These are phyloP conservation scores for Eristalis pertinax DNA, from an alignment of 2,888 invertebrate genomes.

Conservation along the genomic window DNA sequence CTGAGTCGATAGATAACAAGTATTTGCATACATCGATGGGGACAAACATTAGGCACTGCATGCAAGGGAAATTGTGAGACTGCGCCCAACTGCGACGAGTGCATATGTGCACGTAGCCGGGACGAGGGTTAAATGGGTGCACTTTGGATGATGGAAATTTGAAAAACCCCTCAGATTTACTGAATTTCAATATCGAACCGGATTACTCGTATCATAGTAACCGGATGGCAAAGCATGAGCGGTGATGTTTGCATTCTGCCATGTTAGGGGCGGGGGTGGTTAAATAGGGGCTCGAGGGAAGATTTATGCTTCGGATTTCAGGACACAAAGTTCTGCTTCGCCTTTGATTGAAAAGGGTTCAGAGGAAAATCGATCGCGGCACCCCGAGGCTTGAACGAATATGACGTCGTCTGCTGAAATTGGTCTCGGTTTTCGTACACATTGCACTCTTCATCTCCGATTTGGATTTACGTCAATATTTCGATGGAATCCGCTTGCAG, in stretches of 20 bases:
- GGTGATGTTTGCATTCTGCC: neutral
- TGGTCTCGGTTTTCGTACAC: too few relatives aligned
- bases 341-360: neutral
- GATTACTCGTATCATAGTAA: neutral
- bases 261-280: neutral
- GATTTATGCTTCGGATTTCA: neutral
- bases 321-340: neutral
- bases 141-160: conserved; percentile 18
- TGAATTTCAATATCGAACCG: neutral
- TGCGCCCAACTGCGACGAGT: neutral
- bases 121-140: neutral
- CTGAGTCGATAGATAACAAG: conserved; percentile 5
- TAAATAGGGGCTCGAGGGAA: neutral
- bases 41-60: conserved; percentile 11
- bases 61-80: too few relatives aligned
- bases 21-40: conserved; percentile 34
- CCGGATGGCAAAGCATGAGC: neutral
- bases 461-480: too few relatives aligned
- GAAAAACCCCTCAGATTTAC: neutral
- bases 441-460: too few relatives aligned
- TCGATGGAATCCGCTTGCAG: too few relatives aligned
- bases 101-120: neutral
- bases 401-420: too few relatives aligned
- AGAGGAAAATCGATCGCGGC: neutral
- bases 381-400: neutral